A percentile compares a stretch with the other conserved stretches of the same genome.
These are phyloP conservation scores for Asbolus verrucosus DNA, from an alignment of 1,140 invertebrate species.

Conservation along the genomic window DNA sequence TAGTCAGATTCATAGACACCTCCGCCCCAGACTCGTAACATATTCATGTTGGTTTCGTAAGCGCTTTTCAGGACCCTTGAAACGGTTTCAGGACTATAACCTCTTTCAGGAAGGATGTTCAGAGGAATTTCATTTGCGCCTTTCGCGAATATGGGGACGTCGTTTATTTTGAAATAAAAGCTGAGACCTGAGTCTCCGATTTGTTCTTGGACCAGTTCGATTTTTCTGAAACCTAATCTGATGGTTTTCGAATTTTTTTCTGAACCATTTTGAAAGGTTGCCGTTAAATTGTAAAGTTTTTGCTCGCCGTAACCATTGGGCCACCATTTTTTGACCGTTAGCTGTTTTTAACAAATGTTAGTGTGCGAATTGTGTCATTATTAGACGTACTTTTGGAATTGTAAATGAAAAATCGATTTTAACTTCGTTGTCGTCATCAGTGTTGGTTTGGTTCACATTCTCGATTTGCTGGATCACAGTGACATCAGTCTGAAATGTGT, in stretches of 20 bases:
- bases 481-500: conserved; percentile 40
- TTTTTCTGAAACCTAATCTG: conserved; percentile 87
- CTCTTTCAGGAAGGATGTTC: conserved; percentile 85
- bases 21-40: conserved; percentile 97
- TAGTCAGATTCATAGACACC: conserved; percentile 93
- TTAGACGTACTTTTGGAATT: conserved; percentile 63
- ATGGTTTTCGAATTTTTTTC: conserved; percentile 66
- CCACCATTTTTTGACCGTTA: conserved; percentile 84
- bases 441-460: conserved; percentile 40
- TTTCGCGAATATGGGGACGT: conserved; percentile 92
- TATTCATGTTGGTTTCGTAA: conserved; percentile 89
- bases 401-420: conserved; percentile 50
- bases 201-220: conserved; percentile 81
- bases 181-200: conserved; percentile 75
- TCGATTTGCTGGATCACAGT: conserved; percentile 35
- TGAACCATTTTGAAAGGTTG: conserved; percentile 64
- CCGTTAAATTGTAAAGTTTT: conserved; percentile 78
- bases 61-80: conserved; percentile 77
- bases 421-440: conserved; percentile 44
- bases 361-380: too few species aligned
- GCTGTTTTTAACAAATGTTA: too few species aligned
- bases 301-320: conserved; percentile 93
- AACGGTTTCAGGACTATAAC: conserved; percentile 65
- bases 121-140: conserved; percentile 97
- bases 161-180: conserved; percentile 94